Evolutionary conservation across 2,888 invertebrate genomes (phyloP), one percentile per base, ranked within the genome.

Genomic region (Exocentrus adspersus): DNA sequence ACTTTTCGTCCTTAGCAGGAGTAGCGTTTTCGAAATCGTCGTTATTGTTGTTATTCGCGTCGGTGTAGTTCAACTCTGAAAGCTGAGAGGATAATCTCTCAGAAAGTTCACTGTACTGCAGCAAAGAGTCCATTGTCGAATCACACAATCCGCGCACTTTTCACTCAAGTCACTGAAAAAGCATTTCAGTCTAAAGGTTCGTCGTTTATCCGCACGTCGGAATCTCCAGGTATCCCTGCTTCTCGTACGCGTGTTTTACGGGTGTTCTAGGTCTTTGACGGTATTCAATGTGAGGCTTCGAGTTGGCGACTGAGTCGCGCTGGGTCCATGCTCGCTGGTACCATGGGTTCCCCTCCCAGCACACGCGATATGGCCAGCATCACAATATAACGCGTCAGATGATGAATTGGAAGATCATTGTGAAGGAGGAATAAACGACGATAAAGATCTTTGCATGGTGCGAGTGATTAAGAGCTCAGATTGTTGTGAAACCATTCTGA

Each of bases 1-100:
- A 92, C 77, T 90, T 88, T 72, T 88, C 88, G 69, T 75, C 84
- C 65, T 78, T 81, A 60, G 57, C 57, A 14, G 70, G 66, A 4
- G 67, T 21, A 43, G 70, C 69, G 50, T 64, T 71, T 52, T 63
- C 76, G 60, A 71, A 73, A 42, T 77, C 78, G 48, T 78, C 79
- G 63, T n/a, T n/a, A n/a, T 83, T 81, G 68, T 80, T 81, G 70
- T 82, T 84, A 68, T 81, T 83, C 21, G 80, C 75, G 71, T 83
- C 83, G 19, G 80, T 77, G 65, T 76, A 81, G 12, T 74, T 68
- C 62, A 74, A 69, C 46, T 75, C 72, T 6, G 56, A 37, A 24
- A 70, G 57, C 37, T 72, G 65, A 7, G 68, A 53, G 9, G 72
- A 66, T 5, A 76, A 67, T 9, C 75, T 66, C 10, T 76, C 72